These are phyloP conservation scores for Danio aesculapii DNA, from an alignment of 2,797 vertebrate species.

Conservation along the genomic window DNA sequence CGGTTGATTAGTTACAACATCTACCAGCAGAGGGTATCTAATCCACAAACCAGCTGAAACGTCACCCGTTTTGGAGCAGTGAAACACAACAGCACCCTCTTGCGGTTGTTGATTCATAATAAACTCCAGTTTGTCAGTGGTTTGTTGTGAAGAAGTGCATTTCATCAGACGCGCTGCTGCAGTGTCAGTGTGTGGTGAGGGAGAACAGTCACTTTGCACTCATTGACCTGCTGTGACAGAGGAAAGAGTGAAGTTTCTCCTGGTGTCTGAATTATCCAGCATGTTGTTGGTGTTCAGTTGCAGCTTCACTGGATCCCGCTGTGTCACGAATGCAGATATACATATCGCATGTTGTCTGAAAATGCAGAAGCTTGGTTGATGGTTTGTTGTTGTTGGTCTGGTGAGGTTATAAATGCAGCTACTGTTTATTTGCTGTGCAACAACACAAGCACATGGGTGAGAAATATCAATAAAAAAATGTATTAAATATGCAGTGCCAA, in stretches of 20 bases:
- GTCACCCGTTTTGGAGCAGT: not conserved
- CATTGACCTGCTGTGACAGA: not conserved
- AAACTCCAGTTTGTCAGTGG: not conserved
- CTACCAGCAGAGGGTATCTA: too few species aligned
- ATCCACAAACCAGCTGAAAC: too few species aligned
- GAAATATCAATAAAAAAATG: too few species aligned
- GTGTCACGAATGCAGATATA: not conserved
- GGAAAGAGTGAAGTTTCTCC: slow-evolving; percentile 39
- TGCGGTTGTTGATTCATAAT: slow-evolving; percentile 26
- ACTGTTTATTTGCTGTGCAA: not conserved
- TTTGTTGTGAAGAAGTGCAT: not conserved
- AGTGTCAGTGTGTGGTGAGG: not conserved
- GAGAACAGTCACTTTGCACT: not conserved
- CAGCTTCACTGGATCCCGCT: not conserved
- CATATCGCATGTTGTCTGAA: not conserved
- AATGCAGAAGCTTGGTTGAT: not conserved
- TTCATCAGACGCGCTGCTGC: not conserved
- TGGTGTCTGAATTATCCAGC: slow-evolving; percentile 47
- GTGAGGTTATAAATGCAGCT: not conserved
- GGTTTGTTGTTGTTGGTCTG: not conserved
- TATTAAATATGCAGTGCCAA: too few species aligned
- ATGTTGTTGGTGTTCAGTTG: slow-evolving; percentile 39
- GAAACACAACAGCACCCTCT: not conserved
- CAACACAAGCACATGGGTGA: too few species aligned
- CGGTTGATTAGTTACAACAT: too few species aligned